A percentile compares a stretch with the other conserved stretches of the same genome.
phyloP scores from a whole-genome alignment of 2,797 vertebrate genomes.

The Pristis pectinata region DNA sequence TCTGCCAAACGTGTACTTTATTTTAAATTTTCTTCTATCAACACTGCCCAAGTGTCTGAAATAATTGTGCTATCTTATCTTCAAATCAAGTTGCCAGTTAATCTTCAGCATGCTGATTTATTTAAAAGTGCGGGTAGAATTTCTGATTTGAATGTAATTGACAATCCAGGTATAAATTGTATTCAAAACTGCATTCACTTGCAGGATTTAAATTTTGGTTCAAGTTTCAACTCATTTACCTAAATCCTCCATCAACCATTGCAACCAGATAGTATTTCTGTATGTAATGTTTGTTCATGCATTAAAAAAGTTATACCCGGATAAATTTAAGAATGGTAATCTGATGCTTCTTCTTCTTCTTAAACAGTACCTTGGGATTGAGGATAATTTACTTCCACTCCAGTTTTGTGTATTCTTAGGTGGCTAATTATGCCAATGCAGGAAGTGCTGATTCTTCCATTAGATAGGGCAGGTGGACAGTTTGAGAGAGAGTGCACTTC shows the following conservation, averaged over 20 bases:
- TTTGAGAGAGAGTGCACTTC: too few relatives aligned
- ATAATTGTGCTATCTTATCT: background rate
- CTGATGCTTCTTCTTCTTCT: too few relatives aligned
- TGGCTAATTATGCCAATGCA: too few relatives aligned
- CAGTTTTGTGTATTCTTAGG: too few relatives aligned
- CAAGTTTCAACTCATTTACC: background rate
- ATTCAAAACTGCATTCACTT: background rate
- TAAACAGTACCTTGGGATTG: too few relatives aligned
- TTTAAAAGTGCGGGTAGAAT: too few relatives aligned
- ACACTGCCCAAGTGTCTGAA: background rate
- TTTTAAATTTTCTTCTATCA: background rate
- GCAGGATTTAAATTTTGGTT: background rate
- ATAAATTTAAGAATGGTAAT: background rate
- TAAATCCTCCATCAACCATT: background rate
- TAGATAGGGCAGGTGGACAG: too few relatives aligned
- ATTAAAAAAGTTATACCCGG: background rate
- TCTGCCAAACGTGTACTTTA: background rate
- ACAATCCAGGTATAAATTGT: background rate
- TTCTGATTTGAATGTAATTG: background rate
- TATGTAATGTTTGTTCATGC: too few relatives aligned
- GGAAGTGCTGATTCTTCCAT: too few relatives aligned
- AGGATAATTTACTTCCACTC: too few relatives aligned
- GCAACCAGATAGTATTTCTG: background rate
- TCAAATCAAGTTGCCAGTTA: background rate
- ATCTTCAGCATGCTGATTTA: background rate